Base-by-base conservation (phyloP, 2,797 vertebrate species). In the Argentina silus region DNA sequence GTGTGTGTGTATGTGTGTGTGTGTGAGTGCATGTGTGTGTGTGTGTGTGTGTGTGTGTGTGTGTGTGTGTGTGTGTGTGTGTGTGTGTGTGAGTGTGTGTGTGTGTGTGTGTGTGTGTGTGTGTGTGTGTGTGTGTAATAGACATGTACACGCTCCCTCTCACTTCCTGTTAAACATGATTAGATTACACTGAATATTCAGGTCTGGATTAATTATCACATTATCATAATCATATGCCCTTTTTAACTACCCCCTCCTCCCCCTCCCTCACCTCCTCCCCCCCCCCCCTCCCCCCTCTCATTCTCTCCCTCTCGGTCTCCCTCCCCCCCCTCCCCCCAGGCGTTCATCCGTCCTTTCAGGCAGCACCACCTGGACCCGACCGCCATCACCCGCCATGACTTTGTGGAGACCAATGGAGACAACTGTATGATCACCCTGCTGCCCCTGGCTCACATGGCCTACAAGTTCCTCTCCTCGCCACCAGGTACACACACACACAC, bases 321-420 rank as follows among this genome's bases (percentile, higher is more conserved):
- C n/a, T n/a, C n/a, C n/a, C n/a, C n/a, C 59, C 17, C 72, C 23
- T 51, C n/a, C 57, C 47, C 12, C 3, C 85, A 99, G 98, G 97
- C 98, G 62, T 99, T 99, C 84, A 99, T 99, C 89, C 93, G 97
- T 78, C 97, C 98, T 0, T 99, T 99, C 83, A 93, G 98, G 84
- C 97, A 99, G 79, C 97, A 99, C 87, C 98, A 99, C 82, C 99
- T 99, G 15, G 98, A 99, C 90, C 98, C 98, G 73, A 99, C 98
- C 19, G 98, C 97, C 79, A 99, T 99, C 83, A 99, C 98, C 0
- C 94, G 97, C 12, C 98, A 99, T 9, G 97, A 99, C 91, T 99
- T 99, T 87, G 97, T 99, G 36, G 98, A 99, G 91, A 99, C 98
- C 82, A 99, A 99, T 1, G 98, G 98, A 6, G 98, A 99, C 93